A percentile compares a stretch with the other conserved stretches of the same genome.
Evolutionary conservation across 1,140 invertebrate genomes (phyloP).

Genomic region (Neodiprion pinetum): DNA sequence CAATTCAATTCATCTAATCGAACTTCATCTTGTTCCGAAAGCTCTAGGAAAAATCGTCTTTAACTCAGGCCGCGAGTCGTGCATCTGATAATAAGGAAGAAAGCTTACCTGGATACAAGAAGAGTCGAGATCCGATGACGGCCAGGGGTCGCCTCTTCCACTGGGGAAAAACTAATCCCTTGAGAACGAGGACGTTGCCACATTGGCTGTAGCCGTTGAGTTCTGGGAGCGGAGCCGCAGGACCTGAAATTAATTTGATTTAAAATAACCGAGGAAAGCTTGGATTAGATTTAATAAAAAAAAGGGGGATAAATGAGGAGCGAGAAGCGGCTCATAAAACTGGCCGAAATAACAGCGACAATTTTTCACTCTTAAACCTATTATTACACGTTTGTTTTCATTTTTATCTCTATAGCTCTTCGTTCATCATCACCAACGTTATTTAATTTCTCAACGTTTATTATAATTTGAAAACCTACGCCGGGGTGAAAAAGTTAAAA

Average conservation of each 20-base stretch:
- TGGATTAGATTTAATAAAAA: conserved; percentile 12
- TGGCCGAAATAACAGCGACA: too few relatives aligned
- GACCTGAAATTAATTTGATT: conserved; percentile 50
- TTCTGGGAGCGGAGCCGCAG: conserved; percentile 57
- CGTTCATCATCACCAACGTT: too few relatives aligned
- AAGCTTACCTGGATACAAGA: conserved; percentile 65
- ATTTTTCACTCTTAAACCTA: too few relatives aligned
- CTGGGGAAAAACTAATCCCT: conserved; percentile 74
- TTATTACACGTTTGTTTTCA: too few relatives aligned
- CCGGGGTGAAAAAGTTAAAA: too few relatives aligned
- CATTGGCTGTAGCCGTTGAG: conserved; percentile 62
- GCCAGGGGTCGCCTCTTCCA: conserved; percentile 69
- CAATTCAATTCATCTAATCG: too few relatives aligned
- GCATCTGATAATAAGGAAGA: background rate
- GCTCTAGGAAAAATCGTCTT: background rate
- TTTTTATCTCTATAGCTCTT: too few relatives aligned
- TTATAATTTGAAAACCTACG: too few relatives aligned
- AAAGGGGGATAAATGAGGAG: conserved; percentile 17
- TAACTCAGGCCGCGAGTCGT: background rate
- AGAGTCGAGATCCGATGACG: conserved; percentile 68
- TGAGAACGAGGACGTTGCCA: conserved; percentile 68
- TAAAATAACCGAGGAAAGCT: conserved; percentile 21
- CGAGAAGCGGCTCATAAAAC: background rate
- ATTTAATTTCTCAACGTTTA: too few relatives aligned
- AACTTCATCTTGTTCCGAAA: background rate